These are phyloP conservation scores for Scomberomorus guttatus DNA, from an alignment of 2,797 vertebrate species.

Conservation along the genomic window DNA sequence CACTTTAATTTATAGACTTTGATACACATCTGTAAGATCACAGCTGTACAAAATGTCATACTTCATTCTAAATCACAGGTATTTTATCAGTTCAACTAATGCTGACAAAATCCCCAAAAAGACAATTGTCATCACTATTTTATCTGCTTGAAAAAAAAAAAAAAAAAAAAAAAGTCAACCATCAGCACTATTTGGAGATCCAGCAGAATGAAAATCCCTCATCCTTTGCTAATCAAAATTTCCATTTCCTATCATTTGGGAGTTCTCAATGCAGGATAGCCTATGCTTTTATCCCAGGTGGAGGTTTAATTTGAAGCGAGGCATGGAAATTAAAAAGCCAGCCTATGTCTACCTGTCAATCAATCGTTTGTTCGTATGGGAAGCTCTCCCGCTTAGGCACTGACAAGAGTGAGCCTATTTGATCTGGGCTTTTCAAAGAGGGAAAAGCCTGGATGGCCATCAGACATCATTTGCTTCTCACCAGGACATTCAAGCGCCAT, in stretches of 20 bases:
- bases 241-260: slow-evolving; percentile 82
- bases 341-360: slow-evolving; percentile 90
- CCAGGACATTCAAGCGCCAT: slow-evolving; percentile 79
- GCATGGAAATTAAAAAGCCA: slow-evolving; percentile 90
- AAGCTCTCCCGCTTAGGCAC: slow-evolving; percentile 67
- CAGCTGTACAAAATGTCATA: slow-evolving; percentile 39
- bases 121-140: slow-evolving; percentile 88
- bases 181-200: slow-evolving; percentile 84
- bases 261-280: slow-evolving; percentile 77
- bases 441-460: slow-evolving; percentile 82
- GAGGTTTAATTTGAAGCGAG: slow-evolving; percentile 92
- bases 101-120: slow-evolving; percentile 79
- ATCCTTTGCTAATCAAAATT: slow-evolving; percentile 83
- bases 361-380: slow-evolving; percentile 82
- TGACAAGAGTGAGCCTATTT: slow-evolving; percentile 87
- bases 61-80: slow-evolving; percentile 43
- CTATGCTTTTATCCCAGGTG: slow-evolving; percentile 89
- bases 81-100: slow-evolving; percentile 75
- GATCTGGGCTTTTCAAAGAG: slow-evolving; percentile 87
- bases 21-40: slow-evolving; percentile 29
- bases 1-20: slow-evolving; percentile 8
- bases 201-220: slow-evolving; percentile 79
- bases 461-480: slow-evolving; percentile 87
- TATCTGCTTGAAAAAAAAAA: slow-evolving; percentile 79
- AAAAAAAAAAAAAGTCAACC: slow-evolving; percentile 78